phyloP scores from a whole-genome alignment of 2,113 vertebrate genomes.

The Pedionomus torquatus region DNA sequence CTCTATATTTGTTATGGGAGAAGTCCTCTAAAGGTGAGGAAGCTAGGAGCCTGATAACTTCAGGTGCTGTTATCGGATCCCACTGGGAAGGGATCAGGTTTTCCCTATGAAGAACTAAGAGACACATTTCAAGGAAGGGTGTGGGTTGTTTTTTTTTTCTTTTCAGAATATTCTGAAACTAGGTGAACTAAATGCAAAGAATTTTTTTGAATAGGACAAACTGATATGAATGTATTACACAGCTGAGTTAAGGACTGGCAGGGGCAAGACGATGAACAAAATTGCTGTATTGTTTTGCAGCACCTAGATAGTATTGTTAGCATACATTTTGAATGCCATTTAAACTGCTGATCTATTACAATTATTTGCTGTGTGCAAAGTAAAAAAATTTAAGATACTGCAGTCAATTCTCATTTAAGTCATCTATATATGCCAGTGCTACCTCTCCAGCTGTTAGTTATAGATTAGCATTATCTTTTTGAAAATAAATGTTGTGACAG shows the following conservation, averaged over 20 bases:
- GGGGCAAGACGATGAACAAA: neutral
- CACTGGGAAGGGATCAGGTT: neutral
- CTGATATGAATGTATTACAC: neutral
- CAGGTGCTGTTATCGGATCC: fast-evolving
- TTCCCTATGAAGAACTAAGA: neutral
- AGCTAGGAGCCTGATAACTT: neutral
- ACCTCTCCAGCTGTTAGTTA: neutral
- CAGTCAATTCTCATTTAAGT: neutral
- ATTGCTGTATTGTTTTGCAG: neutral
- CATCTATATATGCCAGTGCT: neutral
- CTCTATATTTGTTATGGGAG: neutral
- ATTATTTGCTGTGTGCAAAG: neutral
- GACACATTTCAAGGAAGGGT: neutral
- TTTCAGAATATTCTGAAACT: neutral
- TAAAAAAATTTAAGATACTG: neutral
- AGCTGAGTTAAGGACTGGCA: neutral
- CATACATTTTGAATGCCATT: neutral
- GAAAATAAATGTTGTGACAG: slow-evolving; percentile 6
- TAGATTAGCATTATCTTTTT: slow-evolving; percentile 2
- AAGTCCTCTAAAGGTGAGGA: neutral
- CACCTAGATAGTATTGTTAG: neutral
- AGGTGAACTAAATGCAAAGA: neutral
- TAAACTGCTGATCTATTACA: neutral
- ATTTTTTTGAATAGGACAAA: neutral
- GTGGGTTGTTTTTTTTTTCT: neutral